phyloP scores from a whole-genome alignment of 2,797 vertebrate genomes.

The Siniperca scherzeri region DNA sequence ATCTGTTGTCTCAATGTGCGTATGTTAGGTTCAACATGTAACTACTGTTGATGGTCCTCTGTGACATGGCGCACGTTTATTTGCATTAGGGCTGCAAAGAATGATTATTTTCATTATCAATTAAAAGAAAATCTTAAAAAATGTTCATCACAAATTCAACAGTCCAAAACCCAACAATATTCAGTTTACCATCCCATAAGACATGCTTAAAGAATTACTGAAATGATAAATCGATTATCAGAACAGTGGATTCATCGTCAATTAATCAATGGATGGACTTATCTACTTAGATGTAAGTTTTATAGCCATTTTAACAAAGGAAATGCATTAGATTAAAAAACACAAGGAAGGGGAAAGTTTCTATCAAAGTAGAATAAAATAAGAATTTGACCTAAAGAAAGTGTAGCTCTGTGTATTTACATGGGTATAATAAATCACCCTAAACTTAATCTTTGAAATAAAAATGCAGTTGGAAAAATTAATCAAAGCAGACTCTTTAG shows the following conservation, averaged over 20 bases:
- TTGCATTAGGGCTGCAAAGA: background rate
- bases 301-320: no score
- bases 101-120: background rate
- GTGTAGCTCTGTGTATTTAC: background rate
- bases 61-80: background rate
- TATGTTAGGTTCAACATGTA: background rate
- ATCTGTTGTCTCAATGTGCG: background rate
- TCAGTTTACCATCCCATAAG: no score
- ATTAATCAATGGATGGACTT: no score
- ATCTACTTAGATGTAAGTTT: no score
- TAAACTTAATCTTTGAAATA: background rate
- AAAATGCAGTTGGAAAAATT: background rate
- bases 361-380: background rate
- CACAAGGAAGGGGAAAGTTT: no score
- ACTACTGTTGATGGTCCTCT: no score
- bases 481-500: background rate
- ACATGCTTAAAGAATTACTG: no score
- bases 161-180: background rate
- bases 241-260: no score
- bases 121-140: background rate
- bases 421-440: background rate
- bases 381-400: no score
- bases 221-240: no score
- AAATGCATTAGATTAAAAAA: no score
- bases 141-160: background rate